phyloP scores from a whole-genome alignment of 2,888 invertebrate species.

The Pristionchus japonicus region DNA sequence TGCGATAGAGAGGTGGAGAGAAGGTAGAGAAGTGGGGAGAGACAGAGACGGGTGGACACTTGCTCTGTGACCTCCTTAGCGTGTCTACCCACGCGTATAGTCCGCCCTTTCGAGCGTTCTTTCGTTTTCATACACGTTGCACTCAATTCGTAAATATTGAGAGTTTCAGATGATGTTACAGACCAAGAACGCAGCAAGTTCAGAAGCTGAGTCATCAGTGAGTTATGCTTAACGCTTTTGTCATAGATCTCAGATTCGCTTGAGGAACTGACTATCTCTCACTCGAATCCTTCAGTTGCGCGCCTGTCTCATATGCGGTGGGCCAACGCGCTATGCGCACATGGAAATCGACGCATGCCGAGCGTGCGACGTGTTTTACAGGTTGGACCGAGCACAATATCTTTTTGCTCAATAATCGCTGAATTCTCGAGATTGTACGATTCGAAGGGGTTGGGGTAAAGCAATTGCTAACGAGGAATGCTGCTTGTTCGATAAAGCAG shows the following conservation, averaged over 20 bases:
- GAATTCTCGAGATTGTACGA: too few relatives aligned
- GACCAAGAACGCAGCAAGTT: not conserved
- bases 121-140: not conserved
- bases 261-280: too few relatives aligned
- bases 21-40: not conserved
- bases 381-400: not conserved
- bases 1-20: not conserved
- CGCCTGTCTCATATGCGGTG: not conserved
- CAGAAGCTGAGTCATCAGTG: not conserved
- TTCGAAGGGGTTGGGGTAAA: too few relatives aligned
- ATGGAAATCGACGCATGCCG: constrained; percentile 9
- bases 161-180: too few relatives aligned
- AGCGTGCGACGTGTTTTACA: constrained; percentile 10
- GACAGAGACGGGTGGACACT: not conserved
- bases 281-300: not conserved
- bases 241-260: too few relatives aligned
- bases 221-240: not conserved
- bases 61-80: too few relatives aligned
- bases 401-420: too few relatives aligned
- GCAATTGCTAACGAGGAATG: too few relatives aligned
- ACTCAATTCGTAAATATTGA: too few relatives aligned
- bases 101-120: not conserved
- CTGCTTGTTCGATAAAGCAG: too few relatives aligned
- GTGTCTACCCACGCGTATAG: too few relatives aligned
- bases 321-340: not conserved